phyloP scores from a whole-genome alignment of 2,113 vertebrate genomes.

The Crotalus tigris region DNA sequence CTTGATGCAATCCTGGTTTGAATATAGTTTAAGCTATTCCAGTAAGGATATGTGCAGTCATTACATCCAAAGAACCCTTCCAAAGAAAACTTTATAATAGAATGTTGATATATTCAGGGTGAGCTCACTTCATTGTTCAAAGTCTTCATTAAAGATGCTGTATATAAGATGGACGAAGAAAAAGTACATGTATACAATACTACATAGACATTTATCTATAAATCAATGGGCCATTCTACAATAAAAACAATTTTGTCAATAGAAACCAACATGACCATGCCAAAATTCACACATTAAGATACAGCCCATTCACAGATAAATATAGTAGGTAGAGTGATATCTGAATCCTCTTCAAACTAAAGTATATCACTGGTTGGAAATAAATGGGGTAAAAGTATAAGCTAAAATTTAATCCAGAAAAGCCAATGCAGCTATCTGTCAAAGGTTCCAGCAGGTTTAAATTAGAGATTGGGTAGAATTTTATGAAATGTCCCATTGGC shows the following conservation, averaged over 20 bases:
- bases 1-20: background rate
- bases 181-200: background rate
- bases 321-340: background rate
- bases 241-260: background rate
- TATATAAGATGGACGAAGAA: background rate
- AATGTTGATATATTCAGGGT: background rate
- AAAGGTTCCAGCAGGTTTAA: background rate
- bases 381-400: background rate
- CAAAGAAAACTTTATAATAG: background rate
- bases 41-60: background rate
- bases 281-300: background rate
- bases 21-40: background rate
- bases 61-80: background rate
- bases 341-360: background rate
- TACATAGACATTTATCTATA: background rate
- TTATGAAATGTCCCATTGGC: background rate
- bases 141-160: background rate
- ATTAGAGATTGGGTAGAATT: background rate
- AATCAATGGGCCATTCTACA: background rate
- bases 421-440: background rate
- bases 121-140: background rate
- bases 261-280: background rate
- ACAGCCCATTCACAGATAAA: background rate
- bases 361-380: too few relatives aligned
- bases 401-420: background rate